A percentile compares a stretch with the other conserved stretches of the same genome.
These are phyloP conservation scores for Metopolophium dirhodum DNA, from an alignment of 1,140 invertebrate species.

Conservation along the genomic window DNA sequence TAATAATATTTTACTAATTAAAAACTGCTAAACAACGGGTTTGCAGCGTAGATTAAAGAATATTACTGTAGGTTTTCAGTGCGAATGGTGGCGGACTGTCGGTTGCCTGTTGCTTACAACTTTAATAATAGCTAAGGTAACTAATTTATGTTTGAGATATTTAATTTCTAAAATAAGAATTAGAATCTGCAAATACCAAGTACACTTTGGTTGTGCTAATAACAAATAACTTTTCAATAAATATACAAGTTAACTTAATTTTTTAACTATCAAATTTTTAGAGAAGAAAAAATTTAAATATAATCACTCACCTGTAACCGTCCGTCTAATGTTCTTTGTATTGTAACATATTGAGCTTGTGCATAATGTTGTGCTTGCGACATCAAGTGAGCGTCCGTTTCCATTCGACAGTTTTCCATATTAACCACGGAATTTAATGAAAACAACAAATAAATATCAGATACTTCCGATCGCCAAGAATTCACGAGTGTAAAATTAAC, in stretches of 20 bases:
- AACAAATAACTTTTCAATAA: neutral
- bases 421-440: neutral
- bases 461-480: neutral
- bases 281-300: neutral
- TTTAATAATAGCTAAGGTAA: no score
- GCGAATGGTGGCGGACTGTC: no score
- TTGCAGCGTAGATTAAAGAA: no score
- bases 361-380: no score
- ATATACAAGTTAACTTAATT: neutral
- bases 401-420: conserved; percentile 21
- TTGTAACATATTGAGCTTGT: conserved; percentile 99
- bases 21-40: no score
- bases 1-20: no score
- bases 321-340: conserved; percentile 96
- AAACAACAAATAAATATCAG: conserved; percentile 13
- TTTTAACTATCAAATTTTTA: no score
- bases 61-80: no score
- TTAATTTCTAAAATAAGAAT: neutral
- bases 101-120: no score
- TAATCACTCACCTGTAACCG: conserved; percentile 79
- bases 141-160: neutral
- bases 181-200: neutral
- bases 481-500: no score
- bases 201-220: neutral
- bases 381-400: conserved; percentile 51